Evolutionary conservation across 2,797 vertebrate species (phyloP).

Genomic region (Dromococcyx pavoninus): DNA sequence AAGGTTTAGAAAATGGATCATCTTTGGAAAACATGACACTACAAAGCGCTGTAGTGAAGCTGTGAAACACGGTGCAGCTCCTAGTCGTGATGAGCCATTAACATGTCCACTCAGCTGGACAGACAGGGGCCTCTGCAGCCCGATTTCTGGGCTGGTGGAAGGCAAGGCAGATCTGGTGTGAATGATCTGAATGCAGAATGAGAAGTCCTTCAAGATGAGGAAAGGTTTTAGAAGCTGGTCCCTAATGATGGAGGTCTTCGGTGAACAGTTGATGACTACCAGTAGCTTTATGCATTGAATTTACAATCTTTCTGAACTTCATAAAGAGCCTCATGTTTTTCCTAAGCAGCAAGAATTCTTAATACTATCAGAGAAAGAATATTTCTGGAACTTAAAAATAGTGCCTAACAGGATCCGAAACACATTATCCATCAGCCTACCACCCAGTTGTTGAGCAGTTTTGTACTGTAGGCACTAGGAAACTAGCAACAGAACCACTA

Average conservation of each 20-base stretch:
- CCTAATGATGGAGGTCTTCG: not conserved
- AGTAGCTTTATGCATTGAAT: not conserved
- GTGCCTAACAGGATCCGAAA: not conserved
- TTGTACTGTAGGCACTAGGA: not conserved
- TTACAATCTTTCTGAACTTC: not conserved
- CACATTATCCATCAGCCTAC: not conserved
- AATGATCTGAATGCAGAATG: not conserved
- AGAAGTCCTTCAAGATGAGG: not conserved
- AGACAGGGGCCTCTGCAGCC: not conserved
- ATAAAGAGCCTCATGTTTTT: not conserved
- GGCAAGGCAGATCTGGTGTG: not conserved
- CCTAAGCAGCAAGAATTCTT: not conserved
- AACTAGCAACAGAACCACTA: not conserved
- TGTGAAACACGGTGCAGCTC: not conserved
- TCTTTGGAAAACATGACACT: not conserved
- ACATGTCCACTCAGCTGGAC: fast-evolving
- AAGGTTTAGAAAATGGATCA: not conserved
- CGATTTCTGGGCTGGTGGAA: not conserved
- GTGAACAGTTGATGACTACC: not conserved
- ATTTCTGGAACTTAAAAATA: not conserved
- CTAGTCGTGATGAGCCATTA: fast-evolving
- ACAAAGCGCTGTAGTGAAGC: not conserved
- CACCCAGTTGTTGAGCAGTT: not conserved
- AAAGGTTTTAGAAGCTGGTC: not conserved
- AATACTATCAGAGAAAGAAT: not conserved